Percentiles rank a stretch among this genome's conserved stretches.
phyloP scores from a whole-genome alignment of 2,113 vertebrate genomes.

The Muntiacus reevesi region DNA sequence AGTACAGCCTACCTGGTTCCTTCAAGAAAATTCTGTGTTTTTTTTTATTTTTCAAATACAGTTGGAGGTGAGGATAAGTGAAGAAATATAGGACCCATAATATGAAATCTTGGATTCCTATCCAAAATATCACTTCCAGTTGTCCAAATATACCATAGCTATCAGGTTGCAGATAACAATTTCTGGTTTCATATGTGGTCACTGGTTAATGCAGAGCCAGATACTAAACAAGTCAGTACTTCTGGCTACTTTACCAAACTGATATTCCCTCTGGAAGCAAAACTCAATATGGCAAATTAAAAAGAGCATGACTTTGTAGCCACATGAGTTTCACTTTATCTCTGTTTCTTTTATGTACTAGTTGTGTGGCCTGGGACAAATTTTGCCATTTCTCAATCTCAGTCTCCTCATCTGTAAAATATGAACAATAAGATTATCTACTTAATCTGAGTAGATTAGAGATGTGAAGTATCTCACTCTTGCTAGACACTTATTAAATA shows the following conservation, averaged over 20 bases:
- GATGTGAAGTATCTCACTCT: background rate
- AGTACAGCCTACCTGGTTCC: background rate
- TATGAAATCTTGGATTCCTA: background rate
- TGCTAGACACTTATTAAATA: background rate
- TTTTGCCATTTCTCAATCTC: background rate
- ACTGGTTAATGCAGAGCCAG: background rate
- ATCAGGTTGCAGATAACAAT: background rate
- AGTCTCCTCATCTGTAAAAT: background rate
- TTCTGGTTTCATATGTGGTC: background rate
- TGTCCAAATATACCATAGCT: background rate
- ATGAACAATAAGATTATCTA: background rate
- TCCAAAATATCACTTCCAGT: background rate
- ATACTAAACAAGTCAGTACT: background rate
- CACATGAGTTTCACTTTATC: background rate
- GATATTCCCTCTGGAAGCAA: background rate
- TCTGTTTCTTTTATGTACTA: background rate
- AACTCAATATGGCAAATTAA: background rate
- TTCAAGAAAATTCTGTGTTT: background rate
- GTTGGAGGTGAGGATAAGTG: background rate
- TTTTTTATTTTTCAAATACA: background rate
- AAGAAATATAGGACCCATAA: background rate
- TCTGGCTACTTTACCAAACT: background rate
- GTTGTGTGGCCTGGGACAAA: background rate
- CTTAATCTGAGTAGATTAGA: background rate
- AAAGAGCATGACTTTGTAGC: background rate